phyloP scores from a whole-genome alignment of 2,888 invertebrate genomes.

The Tromatobia lineatoria region DNA sequence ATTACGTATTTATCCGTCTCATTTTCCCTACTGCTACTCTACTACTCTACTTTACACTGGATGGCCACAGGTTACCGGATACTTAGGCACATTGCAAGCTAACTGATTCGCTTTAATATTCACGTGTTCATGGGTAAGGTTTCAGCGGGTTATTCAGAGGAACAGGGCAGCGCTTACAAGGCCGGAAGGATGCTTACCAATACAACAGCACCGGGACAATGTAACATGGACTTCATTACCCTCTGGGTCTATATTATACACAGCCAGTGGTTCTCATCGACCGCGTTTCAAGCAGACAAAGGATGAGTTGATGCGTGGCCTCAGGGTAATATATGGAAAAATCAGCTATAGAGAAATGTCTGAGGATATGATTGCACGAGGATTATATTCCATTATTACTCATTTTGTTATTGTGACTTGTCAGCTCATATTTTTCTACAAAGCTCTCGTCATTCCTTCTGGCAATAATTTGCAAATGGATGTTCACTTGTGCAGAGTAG shows the following conservation, averaged over 20 bases:
- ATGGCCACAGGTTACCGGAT: slow-evolving; percentile 54
- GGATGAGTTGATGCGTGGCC: slow-evolving; percentile 10
- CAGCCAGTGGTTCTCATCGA: slow-evolving; percentile 42
- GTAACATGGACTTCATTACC: slow-evolving; percentile 45
- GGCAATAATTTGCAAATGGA: neutral
- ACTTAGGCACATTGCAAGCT: slow-evolving; percentile 49
- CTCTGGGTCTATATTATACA: slow-evolving; percentile 39
- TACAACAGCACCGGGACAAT: slow-evolving; percentile 57
- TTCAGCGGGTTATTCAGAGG: slow-evolving; percentile 43
- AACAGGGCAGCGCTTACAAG: slow-evolving; percentile 46
- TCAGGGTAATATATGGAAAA: neutral
- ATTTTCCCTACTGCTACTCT: neutral
- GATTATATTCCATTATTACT: neutral
- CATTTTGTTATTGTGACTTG: neutral
- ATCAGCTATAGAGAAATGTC: neutral
- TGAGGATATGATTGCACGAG: neutral
- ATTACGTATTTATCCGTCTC: neutral
- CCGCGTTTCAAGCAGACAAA: neutral
- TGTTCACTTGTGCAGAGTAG: no score
- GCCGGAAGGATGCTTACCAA: slow-evolving; percentile 61
- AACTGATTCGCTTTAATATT: slow-evolving; percentile 66
- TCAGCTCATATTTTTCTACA: neutral
- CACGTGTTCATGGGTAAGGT: slow-evolving; percentile 61
- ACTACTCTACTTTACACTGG: slow-evolving; percentile 36
- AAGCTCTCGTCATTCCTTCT: neutral